Evolutionary conservation across 2,888 invertebrate species (phyloP), one percentile per base, ranked within the genome.

Genomic region (Heteropelma amictum): DNA sequence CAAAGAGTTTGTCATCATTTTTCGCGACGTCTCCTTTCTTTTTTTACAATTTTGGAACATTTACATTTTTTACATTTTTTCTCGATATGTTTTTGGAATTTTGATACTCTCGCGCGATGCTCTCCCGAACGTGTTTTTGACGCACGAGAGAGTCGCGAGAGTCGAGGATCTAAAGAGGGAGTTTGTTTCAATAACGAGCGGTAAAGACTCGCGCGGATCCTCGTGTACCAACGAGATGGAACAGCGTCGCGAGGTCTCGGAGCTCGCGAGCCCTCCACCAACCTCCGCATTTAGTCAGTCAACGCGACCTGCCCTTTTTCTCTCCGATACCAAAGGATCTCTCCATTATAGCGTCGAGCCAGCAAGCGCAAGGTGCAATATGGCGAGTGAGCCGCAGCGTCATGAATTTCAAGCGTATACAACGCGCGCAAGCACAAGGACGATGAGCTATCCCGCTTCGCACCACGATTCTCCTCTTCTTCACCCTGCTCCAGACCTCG

Each of bases 181-280:
- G n/a, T n/a, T n/a, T n/a, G n/a, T n/a, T n/a, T n/a, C n/a, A n/a
- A n/a, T n/a, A n/a, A n/a, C n/a, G n/a, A n/a, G 82, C 84, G 85
- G 83, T 85, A 84, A 85, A 83, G 84, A 86, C 83, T 86, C 82
- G 83, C 84, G 82, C 81, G 83, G 79, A 84, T 79, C 83, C 77
- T 82, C 80, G 74, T n/a, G n/a, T 83, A 81, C 78, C 75, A 79
- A 83, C 81, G 80, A 81, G 81, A 84, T 83, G 83, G 73, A 56
- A 49, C n/a, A n/a, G n/a, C n/a, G n/a, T n/a, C n/a, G n/a, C n/a
- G n/a, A n/a, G n/a, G n/a, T n/a, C n/a, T n/a, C n/a, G n/a, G n/a
- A n/a, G n/a, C n/a, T n/a, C n/a, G n/a, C n/a, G n/a, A n/a, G n/a
- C n/a, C n/a, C n/a, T n/a, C n/a, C 56, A 61, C 3, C 8, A 8